Percentiles rank a stretch among this genome's conserved stretches.
These are phyloP conservation scores for Apistogramma diplotaenia DNA, from an alignment of 2,113 vertebrate species.

Conservation along the genomic window DNA sequence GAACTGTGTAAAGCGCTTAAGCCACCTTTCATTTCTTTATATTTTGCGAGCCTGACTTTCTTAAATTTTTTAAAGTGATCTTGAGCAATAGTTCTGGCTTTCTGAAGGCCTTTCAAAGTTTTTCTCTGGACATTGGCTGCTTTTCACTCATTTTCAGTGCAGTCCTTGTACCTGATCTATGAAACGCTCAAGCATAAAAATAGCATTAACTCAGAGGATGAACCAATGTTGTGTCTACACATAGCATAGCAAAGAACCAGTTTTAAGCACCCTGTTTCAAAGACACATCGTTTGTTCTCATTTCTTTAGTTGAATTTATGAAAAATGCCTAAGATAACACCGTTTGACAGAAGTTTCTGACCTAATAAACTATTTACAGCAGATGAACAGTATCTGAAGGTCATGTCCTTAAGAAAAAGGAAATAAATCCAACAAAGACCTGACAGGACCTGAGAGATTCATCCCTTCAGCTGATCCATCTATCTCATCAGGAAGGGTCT, in stretches of 20 bases:
- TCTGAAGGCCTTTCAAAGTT: too few relatives aligned
- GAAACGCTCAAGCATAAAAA: not conserved
- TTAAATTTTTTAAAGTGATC: not conserved
- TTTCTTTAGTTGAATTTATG: not conserved
- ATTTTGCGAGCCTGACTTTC: not conserved
- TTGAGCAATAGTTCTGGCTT: too few relatives aligned
- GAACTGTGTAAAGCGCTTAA: not conserved
- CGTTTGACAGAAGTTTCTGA: not conserved
- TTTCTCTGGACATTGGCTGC: not conserved
- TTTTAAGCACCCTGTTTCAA: not conserved
- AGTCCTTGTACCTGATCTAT: not conserved
- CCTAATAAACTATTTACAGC: too few relatives aligned
- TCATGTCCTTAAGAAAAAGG: not conserved
- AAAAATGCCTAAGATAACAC: not conserved
- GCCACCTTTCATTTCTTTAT: not conserved
- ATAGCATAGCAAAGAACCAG: not conserved
- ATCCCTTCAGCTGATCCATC: not conserved
- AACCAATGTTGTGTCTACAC: not conserved
- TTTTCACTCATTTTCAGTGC: not conserved
- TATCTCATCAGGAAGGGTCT: not conserved
- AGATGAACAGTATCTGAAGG: not conserved
- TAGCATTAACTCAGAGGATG: not conserved
- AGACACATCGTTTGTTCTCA: not conserved
- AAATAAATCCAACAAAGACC: not conserved
- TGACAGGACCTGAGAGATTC: not conserved